Base-by-base conservation (phyloP, 2,888 invertebrate genomes). In the Erpobdella octoculata region DNA sequence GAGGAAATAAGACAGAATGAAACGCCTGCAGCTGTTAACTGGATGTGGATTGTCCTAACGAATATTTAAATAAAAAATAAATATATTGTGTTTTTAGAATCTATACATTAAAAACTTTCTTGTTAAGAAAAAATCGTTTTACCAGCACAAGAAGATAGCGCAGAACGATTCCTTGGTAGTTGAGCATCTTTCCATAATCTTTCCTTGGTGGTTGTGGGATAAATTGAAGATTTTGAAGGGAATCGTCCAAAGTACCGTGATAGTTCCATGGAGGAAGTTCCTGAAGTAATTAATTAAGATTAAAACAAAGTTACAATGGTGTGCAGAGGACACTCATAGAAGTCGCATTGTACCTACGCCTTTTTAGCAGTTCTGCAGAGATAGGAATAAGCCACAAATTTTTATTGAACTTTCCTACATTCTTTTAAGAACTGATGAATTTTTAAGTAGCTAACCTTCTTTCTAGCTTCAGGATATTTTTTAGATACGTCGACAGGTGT, bases 141-240 rank as follows among this genome's bases (percentile, higher is more conserved):
- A 82, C 83, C 81, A 92, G 85, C 73, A 88, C 86, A 80, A 90
- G 89, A 68, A 88, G 87, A 80, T 91, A 92, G 41, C 91, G 87
- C 0, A 91, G 85, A 67, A 87, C 86, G 85, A 80, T 81, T 79
- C 83, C 82, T 73, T 83, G 89, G 81, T 92, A 91, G 35, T 89
- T 85, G 71, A 91, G 85, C 81, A 89, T 89, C 79, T 89, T 89
- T 76, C 91, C 86, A 75, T 89, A 85, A 81, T 91, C 90, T 80
- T 89, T 89, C 79, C 87, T 88, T 0, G 90, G 90, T 0, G 89
- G 86, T 78, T 89, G 89, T 4, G 90, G 90, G 69, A 91, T 85
- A 0, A 88, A 87, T 77, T 87, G 85, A 79, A 89, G 90, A 28
- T 89, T 89, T 78, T 89, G 88, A 37, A 90, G 81, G 0, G 90